These are phyloP conservation scores for Ophioderma brevispina DNA, from an alignment of 35 echinoderm and acorn worm species.

Conservation along the genomic window DNA sequence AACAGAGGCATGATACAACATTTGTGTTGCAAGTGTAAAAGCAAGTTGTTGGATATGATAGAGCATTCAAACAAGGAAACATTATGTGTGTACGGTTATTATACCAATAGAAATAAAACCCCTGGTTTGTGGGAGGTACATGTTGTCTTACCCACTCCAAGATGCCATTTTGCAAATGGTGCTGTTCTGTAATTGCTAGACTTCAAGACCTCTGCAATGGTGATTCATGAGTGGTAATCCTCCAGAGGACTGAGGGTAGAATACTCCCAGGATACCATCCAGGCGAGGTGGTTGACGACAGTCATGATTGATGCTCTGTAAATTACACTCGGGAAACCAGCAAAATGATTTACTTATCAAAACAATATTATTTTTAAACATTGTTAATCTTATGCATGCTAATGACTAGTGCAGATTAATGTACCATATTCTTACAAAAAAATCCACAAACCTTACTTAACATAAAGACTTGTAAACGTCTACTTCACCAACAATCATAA, in stretches of 20 bases:
- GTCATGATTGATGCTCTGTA: constrained; percentile 78
- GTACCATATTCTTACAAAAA: too few relatives aligned
- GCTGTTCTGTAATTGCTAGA: constrained; percentile 64
- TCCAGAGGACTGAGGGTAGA: constrained; percentile 49
- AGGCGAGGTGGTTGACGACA: constrained; percentile 64
- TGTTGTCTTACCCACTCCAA: constrained; percentile 63
- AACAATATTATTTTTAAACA: too few relatives aligned
- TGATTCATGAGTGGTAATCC: constrained; percentile 71
- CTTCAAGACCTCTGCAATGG: constrained; percentile 66
- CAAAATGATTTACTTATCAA: too few relatives aligned
- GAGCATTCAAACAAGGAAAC: constrained; percentile 81
- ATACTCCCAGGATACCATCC: constrained; percentile 63
- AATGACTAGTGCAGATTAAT: too few relatives aligned
- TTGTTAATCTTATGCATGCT: too few relatives aligned
- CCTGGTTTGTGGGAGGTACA: constrained; percentile 71
- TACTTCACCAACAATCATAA: too few relatives aligned
- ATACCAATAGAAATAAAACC: constrained; percentile 80
- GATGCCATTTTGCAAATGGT: constrained; percentile 80
- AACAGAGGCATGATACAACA: constrained; percentile 53
- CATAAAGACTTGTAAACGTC: too few relatives aligned
- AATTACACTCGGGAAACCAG: too few relatives aligned
- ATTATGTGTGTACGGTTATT: constrained; percentile 67
- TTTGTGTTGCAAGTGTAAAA: constrained; percentile 27
- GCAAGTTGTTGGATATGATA: constrained; percentile 61
- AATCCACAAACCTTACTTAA: too few relatives aligned